Evolutionary conservation across 2,888 invertebrate genomes (phyloP).

Genomic region (Euzophera pinguis): DNA sequence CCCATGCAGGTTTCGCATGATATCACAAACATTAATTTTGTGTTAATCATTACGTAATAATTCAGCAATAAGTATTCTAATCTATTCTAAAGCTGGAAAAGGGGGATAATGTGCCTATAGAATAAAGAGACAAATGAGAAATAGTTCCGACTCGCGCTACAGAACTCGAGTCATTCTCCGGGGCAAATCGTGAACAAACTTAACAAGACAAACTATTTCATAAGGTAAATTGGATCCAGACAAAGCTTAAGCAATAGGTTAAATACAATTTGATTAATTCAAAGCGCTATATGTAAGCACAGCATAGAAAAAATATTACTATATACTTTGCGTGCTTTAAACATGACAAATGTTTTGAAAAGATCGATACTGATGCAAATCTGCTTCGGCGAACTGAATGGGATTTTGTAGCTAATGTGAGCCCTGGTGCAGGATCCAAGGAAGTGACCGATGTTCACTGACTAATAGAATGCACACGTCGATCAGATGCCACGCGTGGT

Average conservation of each 20-base stretch:
- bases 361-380: neutral
- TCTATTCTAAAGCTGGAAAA: too few relatives aligned
- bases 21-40: too few relatives aligned
- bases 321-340: neutral
- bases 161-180: slow-evolving; percentile 3
- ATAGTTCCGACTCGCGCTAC: slow-evolving; percentile 4
- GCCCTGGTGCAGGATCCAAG: neutral
- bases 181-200: slow-evolving; percentile 9
- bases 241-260: slow-evolving; percentile 1
- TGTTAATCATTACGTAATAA: too few relatives aligned
- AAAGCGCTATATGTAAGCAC: neutral
- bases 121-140: slow-evolving; percentile 5
- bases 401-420: neutral
- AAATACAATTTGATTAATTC: neutral
- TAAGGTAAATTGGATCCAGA: slow-evolving; percentile 4
- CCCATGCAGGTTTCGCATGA: too few relatives aligned
- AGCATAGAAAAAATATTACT: neutral
- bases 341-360: neutral
- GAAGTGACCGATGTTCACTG: neutral
- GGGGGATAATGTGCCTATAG: neutral
- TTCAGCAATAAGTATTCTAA: too few relatives aligned
- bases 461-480: slow-evolving; percentile 7
- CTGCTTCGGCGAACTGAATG: neutral
- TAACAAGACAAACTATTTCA: slow-evolving; percentile 11
- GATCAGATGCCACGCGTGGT: slow-evolving; percentile 6